These are phyloP conservation scores for Cervus canadensis DNA, from an alignment of 2,113 vertebrate species.

Conservation along the genomic window DNA sequence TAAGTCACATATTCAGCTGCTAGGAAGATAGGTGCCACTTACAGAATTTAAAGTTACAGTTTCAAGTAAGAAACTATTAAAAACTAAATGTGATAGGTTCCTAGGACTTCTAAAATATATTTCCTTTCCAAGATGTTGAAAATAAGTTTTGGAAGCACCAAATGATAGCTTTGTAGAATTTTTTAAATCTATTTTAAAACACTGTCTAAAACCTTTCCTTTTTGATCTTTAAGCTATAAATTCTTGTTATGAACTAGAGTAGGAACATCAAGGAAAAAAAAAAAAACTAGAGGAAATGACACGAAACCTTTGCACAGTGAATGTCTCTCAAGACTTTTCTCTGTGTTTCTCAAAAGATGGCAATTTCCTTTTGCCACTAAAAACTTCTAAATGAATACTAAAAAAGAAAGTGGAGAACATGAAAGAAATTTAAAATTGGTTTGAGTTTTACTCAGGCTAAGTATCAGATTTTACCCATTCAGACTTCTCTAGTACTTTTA, in stretches of 20 bases:
- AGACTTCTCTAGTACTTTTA: not conserved
- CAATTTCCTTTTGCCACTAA: constrained; percentile 36
- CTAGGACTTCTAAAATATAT: constrained; percentile 26
- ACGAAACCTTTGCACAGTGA: constrained; percentile 12
- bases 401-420: not conserved
- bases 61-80: constrained; percentile 53
- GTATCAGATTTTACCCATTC: not conserved
- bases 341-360: not conserved
- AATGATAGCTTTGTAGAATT: constrained; percentile 41
- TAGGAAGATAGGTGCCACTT: constrained; percentile 1
- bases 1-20: constrained; percentile 32
- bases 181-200: constrained; percentile 57
- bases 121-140: constrained; percentile 48
- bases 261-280: constrained; percentile 49
- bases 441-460: not conserved
- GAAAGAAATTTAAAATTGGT: not conserved
- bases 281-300: constrained; percentile 29
- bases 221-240: constrained; percentile 60
- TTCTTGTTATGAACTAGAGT: constrained; percentile 49
- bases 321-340: not conserved
- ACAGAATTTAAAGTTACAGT: constrained; percentile 26
- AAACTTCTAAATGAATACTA: constrained; percentile 10
- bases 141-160: constrained; percentile 55
- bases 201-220: constrained; percentile 62
- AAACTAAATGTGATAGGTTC: constrained; percentile 37